Evolutionary conservation across 2,888 invertebrate species (phyloP).

Genomic region (Blera fallax): DNA sequence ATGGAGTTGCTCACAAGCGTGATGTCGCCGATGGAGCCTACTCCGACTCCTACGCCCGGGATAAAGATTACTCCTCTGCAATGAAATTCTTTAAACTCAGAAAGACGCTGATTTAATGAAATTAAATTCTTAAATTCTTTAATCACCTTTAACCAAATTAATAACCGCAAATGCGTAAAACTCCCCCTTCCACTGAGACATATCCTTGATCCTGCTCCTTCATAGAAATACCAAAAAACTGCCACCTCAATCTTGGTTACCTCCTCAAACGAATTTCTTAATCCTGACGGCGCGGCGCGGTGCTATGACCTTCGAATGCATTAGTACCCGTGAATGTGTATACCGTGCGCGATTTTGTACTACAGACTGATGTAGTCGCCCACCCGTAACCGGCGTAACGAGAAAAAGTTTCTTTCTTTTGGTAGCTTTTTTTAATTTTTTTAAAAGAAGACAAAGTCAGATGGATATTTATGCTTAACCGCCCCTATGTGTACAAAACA

Average conservation of each 20-base stretch:
- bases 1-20: no score
- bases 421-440: not conserved
- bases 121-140: no score
- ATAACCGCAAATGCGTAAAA: not conserved
- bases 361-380: not conserved
- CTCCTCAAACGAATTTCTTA: no score
- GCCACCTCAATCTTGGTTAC: not conserved
- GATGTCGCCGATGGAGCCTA: no score
- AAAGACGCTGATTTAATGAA: no score
- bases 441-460: not conserved
- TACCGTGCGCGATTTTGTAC: no score
- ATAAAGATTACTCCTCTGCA: no score
- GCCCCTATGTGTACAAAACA: conserved; percentile 29
- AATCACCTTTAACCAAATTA: not conserved
- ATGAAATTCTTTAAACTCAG: no score
- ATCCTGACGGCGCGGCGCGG: no score
- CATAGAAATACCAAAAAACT: not conserved
- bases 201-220: not conserved
- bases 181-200: no score
- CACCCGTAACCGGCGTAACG: not conserved
- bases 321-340: not conserved
- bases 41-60: no score
- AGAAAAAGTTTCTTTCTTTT: not conserved
- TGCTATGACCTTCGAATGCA: not conserved
- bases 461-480: conserved; percentile 37